Base-by-base conservation (phyloP, 2,888 invertebrate species). In the Nesidiocoris tenuis region DNA sequence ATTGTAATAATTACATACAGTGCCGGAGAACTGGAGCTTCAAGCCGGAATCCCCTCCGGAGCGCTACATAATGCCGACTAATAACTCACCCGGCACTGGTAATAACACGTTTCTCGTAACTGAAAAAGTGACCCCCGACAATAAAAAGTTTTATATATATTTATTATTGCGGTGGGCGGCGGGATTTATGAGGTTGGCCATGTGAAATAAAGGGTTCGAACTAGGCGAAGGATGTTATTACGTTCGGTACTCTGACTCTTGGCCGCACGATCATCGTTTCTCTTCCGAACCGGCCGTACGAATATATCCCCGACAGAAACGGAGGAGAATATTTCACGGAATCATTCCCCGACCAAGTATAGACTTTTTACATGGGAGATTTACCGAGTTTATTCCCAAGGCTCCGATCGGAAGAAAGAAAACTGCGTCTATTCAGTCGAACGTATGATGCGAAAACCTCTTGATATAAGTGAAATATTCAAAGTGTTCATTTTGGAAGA, bases 151-250 rank as follows among this genome's bases (percentile, higher is more conserved):
- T 39, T 39, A 39, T 39, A 39, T 39, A 39, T 39, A 39, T 39
- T 39, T 39, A 65, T 63, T 63, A 63, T 19, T 16, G 63, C 22
- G 61, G 61, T 61, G 61, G 61, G 21, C 18, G 61, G 18, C 12
- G 18, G n/a, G 61, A 61, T 19, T 61, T 9, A 61, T 21, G 61
- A 61, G 18, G 3, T 61, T 9, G 9, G 39, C 39, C 39, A 39
- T 39, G 39, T 39, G 39, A 39, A 39, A 39, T 39, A 39, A 39
- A 39, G 39, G 39, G 39, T 39, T 39, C 39, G 39, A 39, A 39
- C 39, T 39, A 39, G 39, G 39, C 39, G 39, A 39, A 39, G 39
- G 39, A 39, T 39, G 39, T 39, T 39, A 39, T 39, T 39, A 39
- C 39, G 39, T 39, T 39, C 39, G 39, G 39, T 39, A 12, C 39